Evolutionary conservation across 2,113 vertebrate genomes (phyloP), one percentile per base, ranked within the genome.

Genomic region (Orientallactaga bullata): DNA sequence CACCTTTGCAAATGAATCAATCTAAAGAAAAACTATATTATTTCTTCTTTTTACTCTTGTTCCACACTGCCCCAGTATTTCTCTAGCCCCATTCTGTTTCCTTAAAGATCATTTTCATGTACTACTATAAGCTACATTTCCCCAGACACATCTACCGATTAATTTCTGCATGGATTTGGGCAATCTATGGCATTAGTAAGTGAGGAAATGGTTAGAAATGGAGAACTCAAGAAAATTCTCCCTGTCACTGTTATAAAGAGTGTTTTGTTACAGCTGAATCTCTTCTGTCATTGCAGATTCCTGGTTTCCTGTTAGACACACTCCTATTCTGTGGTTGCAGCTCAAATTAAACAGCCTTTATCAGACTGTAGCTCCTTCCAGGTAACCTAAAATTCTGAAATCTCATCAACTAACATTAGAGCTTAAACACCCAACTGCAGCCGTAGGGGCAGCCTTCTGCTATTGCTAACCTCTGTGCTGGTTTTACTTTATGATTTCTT

Each of bases 11-110:
- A 3, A 9, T 86, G 85, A 95, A 93, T 35, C 16, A 39, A 61
- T 89, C n/a, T 9, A 87, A 73, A 77, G 32, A n/a, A 89, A 95
- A 83, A 30, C 12, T 28, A 12, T n/a, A 68, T 51, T 89, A 73
- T 51, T 88, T 1, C 42, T 68, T 39, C 7, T 90, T 94, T 95
- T 65, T 37, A 51, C 26, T 51, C 20, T 18, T 81, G 65, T 37
- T n/a, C 88, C 71, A 65, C n/a, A 63, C 32, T 89, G 39, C 32
- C 91, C 76, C 83, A 72, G 68, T 78, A 20, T 18, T 92, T 42
- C 28, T 72, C 26, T 66, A 69, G 61, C 89, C 21, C 88, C 66
- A 81, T 77, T 21, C 32, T 80, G 37, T 42, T 51, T 95, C 68
- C 39, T 42, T 87, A 92, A 85, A 79, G 30, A 91, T 87, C 9